A percentile compares a stretch with the other conserved stretches of the same genome.
Conservation (phyloP, 2,797 vertebrate species). For the Aplochiton taeniatus region DNA sequence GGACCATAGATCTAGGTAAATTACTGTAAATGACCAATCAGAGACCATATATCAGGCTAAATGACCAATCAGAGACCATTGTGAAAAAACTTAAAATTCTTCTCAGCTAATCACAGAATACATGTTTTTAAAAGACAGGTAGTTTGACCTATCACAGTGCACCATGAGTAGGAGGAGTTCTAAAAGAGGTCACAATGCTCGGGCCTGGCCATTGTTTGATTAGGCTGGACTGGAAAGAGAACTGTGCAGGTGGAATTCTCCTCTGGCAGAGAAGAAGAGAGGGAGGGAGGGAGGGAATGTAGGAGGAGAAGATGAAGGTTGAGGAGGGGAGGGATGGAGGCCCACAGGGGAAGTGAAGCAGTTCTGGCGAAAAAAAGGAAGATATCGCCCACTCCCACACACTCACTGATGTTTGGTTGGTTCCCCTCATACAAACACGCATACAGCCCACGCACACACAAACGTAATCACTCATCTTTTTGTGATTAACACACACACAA, state of each 20-base stretch:
- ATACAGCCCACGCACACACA: conserved; percentile 9
- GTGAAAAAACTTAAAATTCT: too few relatives aligned
- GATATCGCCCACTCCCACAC: conserved; percentile 7
- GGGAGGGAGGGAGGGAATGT: conserved; percentile 6
- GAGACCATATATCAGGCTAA: neutral
- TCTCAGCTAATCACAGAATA: neutral
- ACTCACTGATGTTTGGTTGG: conserved; percentile 11
- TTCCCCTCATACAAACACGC: conserved; percentile 4
- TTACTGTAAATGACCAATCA: too few relatives aligned
- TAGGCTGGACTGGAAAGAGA: conserved; percentile 44
- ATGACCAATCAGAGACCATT: too few relatives aligned
- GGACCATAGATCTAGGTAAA: neutral
- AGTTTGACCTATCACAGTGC: conserved; percentile 30
- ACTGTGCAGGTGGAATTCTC: conserved; percentile 67
- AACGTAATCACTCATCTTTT: neutral
- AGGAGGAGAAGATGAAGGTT: conserved; percentile 13
- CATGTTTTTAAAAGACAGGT: neutral
- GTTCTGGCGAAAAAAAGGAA: conserved; percentile 7
- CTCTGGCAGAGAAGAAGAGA: conserved; percentile 31
- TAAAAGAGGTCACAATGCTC: too few relatives aligned
- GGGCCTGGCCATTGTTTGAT: conserved; percentile 45
- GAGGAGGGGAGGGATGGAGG: conserved; percentile 3
- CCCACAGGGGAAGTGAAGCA: conserved; percentile 5
- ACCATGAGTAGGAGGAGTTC: conserved; percentile 24
- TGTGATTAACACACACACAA: conserved; percentile 1